A percentile compares a stretch with the other conserved stretches of the same genome.
These are phyloP conservation scores for Coreoperca whiteheadi DNA, from an alignment of 2,113 vertebrate species.

Conservation along the genomic window DNA sequence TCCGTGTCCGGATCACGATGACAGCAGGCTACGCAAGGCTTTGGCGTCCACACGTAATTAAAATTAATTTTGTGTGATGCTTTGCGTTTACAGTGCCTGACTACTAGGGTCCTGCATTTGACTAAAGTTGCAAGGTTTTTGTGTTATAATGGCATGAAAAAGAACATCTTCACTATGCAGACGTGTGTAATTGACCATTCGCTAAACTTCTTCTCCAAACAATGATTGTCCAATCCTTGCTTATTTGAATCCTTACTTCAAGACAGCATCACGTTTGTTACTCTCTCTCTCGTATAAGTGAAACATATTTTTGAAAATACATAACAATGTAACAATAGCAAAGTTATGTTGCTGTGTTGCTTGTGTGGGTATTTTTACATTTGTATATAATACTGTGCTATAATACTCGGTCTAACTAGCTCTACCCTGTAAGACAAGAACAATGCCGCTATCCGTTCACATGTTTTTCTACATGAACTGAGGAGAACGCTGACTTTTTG, in stretches of 20 bases:
- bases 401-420: too few species aligned
- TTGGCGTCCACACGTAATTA: not conserved
- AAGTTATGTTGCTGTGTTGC: too few species aligned
- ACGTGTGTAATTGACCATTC: not conserved
- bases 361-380: too few species aligned
- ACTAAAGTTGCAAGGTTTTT: not conserved
- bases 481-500: not conserved
- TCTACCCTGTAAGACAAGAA: not conserved
- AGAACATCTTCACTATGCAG: not conserved
- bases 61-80: not conserved
- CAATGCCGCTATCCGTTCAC: not conserved
- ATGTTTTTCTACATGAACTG: not conserved
- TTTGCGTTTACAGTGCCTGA: constrained; percentile 2
- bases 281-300: too few species aligned
- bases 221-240: too few species aligned
- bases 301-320: too few species aligned
- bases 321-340: too few species aligned
- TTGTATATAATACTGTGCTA: too few species aligned
- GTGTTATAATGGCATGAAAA: not conserved
- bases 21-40: not conserved
- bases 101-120: constrained; percentile 11
- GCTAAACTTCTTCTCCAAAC: too few species aligned
- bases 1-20: accelerated
- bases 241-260: too few species aligned
- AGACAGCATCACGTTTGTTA: too few species aligned